Conservation (phyloP, 2,113 vertebrate genomes). For the Chaetorhynchus papuensis region DNA sequence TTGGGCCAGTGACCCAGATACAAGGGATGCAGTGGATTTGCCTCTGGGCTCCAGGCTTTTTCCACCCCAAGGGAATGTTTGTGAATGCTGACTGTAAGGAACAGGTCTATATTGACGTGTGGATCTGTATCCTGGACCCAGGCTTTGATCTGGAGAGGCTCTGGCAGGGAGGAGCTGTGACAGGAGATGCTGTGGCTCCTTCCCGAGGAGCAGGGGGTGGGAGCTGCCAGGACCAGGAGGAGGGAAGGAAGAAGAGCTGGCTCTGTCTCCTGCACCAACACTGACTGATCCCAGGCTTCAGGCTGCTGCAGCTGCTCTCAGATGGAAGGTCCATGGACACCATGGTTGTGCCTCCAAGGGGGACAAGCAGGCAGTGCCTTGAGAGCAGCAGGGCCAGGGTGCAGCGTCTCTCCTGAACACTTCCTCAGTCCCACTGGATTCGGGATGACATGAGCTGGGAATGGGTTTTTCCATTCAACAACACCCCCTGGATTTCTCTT, state of each 20-base stretch:
- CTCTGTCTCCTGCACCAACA: accelerated
- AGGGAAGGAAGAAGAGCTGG: not conserved
- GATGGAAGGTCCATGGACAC: not conserved
- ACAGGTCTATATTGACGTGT: not conserved
- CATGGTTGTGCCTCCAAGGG: not conserved
- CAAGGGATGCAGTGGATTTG: not conserved
- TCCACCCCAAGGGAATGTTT: not conserved
- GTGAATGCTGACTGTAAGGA: not conserved
- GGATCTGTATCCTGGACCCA: not conserved
- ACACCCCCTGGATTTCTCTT: not conserved
- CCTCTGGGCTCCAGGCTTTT: not conserved
- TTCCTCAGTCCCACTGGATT: not conserved
- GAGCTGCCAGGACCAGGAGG: not conserved
- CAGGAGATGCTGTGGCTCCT: not conserved
- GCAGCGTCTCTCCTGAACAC: not conserved
- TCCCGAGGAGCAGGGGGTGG: not conserved
- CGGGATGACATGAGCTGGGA: not conserved
- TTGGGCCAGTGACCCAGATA: not conserved
- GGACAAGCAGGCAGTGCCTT: not conserved
- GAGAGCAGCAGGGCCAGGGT: not conserved
- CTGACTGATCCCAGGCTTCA: accelerated
- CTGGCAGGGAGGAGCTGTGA: not conserved
- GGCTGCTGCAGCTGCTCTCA: not conserved
- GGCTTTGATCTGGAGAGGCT: not conserved
- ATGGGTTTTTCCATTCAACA: not conserved